phyloP scores from a whole-genome alignment of 2,113 vertebrate genomes.

The Petrocephalus microphthalmus region DNA sequence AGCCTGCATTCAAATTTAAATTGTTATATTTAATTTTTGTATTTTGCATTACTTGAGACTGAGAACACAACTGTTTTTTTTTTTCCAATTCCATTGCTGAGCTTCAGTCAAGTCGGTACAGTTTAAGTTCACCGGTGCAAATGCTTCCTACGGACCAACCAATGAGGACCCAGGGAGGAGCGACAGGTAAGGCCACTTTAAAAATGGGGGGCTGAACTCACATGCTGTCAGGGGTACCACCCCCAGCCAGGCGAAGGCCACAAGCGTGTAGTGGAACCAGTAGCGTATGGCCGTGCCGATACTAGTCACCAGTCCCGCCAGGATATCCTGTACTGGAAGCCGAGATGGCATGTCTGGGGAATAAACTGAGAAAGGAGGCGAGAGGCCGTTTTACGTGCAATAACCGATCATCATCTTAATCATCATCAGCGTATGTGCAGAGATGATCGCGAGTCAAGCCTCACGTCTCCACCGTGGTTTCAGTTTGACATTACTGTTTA shows the following conservation, averaged over 20 bases:
- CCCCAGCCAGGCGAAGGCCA: conserved; percentile 98
- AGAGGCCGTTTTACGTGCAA: background rate
- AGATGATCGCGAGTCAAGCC: too few relatives aligned
- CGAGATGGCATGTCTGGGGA: conserved; percentile 99
- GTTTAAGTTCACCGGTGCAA: background rate
- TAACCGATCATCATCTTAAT: background rate
- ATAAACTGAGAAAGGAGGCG: conserved; percentile 69
- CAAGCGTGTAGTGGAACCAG: conserved; percentile 99
- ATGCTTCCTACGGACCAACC: background rate
- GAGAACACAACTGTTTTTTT: background rate
- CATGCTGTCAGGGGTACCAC: conserved; percentile 99
- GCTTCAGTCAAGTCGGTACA: background rate
- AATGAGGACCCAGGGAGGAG: background rate
- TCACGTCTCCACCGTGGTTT: too few relatives aligned
- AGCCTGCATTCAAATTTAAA: background rate
- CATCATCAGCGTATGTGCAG: background rate
- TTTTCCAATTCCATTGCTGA: background rate
- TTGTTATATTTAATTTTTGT: background rate
- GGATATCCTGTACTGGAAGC: conserved; percentile 98
- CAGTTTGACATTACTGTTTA: too few relatives aligned
- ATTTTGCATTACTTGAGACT: background rate
- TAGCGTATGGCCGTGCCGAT: conserved; percentile 98
- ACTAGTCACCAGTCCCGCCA: conserved; percentile 93
- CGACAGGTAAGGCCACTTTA: background rate
- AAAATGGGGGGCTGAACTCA: conserved; percentile 59